phyloP scores from a whole-genome alignment of 2,797 vertebrate genomes.

The Enoplosus armatus region DNA sequence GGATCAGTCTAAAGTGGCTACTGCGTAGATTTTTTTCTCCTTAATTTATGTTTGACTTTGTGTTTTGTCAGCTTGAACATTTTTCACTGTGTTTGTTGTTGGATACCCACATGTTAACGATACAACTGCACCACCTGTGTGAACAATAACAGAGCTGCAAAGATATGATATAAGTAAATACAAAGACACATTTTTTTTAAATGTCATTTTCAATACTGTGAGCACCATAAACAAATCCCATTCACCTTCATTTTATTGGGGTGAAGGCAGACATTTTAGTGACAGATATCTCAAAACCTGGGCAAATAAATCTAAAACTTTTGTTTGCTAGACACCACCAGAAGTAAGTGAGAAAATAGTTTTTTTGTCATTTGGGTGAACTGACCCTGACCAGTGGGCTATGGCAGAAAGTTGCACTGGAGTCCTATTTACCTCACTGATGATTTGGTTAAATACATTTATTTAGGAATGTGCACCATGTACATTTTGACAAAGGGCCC shows the following conservation, averaged over 20 bases:
- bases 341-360: not conserved
- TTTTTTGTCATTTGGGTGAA: not conserved
- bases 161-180: too few relatives aligned
- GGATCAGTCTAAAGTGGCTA: not conserved
- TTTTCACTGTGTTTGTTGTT: too few relatives aligned
- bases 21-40: too few relatives aligned
- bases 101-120: not conserved
- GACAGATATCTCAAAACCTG: not conserved
- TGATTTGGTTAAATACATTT: not conserved
- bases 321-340: not conserved
- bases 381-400: too few relatives aligned
- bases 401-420: too few relatives aligned
- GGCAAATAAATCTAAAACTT: not conserved
- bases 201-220: not conserved
- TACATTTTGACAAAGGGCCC: not conserved
- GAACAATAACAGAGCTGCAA: not conserved
- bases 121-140: not conserved
- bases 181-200: too few relatives aligned
- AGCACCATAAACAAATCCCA: not conserved
- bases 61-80: too few relatives aligned
- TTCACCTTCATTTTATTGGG: slow-evolving; percentile 1
- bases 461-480: not conserved
- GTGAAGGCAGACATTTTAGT: not conserved
- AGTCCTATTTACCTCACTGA: too few relatives aligned
- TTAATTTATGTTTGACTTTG: too few relatives aligned